Evolutionary conservation across 2,113 vertebrate genomes (phyloP).

Genomic region (Cavia porcellus): DNA sequence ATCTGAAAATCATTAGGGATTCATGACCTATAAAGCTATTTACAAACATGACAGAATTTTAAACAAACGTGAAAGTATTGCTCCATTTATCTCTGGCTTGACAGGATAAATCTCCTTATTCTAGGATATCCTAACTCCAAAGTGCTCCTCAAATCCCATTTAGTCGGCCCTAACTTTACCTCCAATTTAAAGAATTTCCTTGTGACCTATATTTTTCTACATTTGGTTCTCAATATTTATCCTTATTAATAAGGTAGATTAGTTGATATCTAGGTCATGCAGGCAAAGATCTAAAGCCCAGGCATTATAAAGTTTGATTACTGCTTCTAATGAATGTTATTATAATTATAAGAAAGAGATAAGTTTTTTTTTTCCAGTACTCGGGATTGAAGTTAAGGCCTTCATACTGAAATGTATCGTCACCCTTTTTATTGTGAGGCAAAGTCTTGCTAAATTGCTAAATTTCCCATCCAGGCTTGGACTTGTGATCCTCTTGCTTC

Average conservation of each 20-base stretch:
- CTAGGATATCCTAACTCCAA: background rate
- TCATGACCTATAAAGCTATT: slow-evolving; percentile 3
- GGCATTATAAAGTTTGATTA: background rate
- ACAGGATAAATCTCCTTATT: background rate
- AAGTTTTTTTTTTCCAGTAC: background rate
- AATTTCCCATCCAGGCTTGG: background rate
- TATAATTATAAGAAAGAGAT: background rate
- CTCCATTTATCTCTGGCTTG: background rate
- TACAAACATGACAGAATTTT: slow-evolving; percentile 28
- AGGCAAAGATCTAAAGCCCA: background rate
- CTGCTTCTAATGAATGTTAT: background rate
- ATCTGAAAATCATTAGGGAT: slow-evolving; percentile 44
- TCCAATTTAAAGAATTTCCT: background rate
- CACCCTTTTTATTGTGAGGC: background rate
- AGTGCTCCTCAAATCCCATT: background rate
- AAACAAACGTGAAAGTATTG: background rate
- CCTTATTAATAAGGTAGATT: background rate
- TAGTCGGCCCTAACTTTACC: background rate
- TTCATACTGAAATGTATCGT: background rate
- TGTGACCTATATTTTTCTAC: background rate
- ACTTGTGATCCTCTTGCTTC: background rate
- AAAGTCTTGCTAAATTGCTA: background rate
- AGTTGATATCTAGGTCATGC: background rate
- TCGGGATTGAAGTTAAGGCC: background rate
- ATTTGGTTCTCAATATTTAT: background rate